Conservation (phyloP, 1,140 invertebrate genomes). For the Drosophila rhopaloa region DNA sequence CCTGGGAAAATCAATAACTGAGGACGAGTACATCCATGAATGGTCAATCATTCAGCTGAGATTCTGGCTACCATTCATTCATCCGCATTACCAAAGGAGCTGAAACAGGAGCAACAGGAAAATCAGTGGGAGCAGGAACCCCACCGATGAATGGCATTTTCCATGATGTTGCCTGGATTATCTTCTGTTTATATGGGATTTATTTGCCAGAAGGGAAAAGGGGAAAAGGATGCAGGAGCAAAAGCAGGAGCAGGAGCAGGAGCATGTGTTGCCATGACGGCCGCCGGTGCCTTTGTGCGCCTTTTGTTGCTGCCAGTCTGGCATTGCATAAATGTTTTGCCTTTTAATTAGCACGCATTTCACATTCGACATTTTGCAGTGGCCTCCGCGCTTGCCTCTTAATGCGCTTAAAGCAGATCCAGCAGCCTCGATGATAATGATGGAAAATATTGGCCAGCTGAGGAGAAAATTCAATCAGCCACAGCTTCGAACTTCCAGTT, state of each 20-base stretch:
- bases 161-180: constrained; percentile 72
- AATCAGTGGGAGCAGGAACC: constrained; percentile 17
- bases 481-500: constrained; percentile 26
- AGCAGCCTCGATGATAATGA: constrained; percentile 10
- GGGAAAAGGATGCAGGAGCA: neutral
- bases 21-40: constrained; percentile 43
- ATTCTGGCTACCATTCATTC: constrained; percentile 34
- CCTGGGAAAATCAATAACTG: constrained; percentile 47
- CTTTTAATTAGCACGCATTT: constrained; percentile 79
- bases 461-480: constrained; percentile 66
- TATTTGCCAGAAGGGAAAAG: constrained; percentile 45
- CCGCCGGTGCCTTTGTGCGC: constrained; percentile 61
- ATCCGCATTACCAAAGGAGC: constrained; percentile 30
- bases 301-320: constrained; percentile 50
- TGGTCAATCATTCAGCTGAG: constrained; percentile 35
- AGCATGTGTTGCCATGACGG: constrained; percentile 71
- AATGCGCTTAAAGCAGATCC: constrained; percentile 69
- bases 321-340: constrained; percentile 80
- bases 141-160: constrained; percentile 64
- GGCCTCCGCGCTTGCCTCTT: constrained; percentile 18
- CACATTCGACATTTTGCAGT: constrained; percentile 34
- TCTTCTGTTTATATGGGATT: constrained; percentile 82
- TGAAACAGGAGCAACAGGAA: constrained; percentile 18
- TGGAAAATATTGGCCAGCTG: constrained; percentile 44
- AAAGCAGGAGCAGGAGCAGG: neutral